Evolutionary conservation across 2,113 vertebrate genomes (phyloP), one percentile per base, ranked within the genome.

Genomic region (Brachirus orientalis): DNA sequence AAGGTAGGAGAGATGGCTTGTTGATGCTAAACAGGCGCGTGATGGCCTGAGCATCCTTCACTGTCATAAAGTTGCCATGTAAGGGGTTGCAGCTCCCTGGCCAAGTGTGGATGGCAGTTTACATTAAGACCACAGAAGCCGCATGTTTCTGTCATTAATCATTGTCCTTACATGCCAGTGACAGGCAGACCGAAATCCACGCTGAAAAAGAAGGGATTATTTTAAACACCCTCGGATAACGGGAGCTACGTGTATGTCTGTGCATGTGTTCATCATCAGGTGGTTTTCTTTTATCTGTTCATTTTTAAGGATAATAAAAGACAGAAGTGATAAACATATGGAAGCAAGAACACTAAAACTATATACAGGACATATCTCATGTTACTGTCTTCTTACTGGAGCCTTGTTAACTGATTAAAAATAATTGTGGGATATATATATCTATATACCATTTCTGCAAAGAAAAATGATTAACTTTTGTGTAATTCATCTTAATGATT

Each of bases 11-110:
- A 75, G 81, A 88, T 80, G 85, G 83, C 83, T 75, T 73, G 79
- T 86, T 89, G 88, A 90, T 91, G 91, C 84, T 89, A 90, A 92
- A 85, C 81, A 89, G 81, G 59, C 76, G 73, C 54, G 44, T 72
- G 82, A 87, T 22, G 58, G 72, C 51, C 40, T 4, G 19, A 53
- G 70, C 86, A 92, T 92, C 81, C 72, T 79, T 93, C 90, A 91
- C 78, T 91, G 90, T 91, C 87, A 91, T 82, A 89, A 88, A 92
- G 84, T 86, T 90, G 88, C 88, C 79, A 80, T 77, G 86, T 89
- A 88, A 91, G 88, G 86, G 81, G 80, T 89, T 83, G 77, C 51
- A 5, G 63, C 73, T 78, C 72, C 63, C 53, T 14, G 55, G 72
- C 82, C 50, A 68, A 70, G 75, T 41, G 80, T 37, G 84, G 70